phyloP scores from a whole-genome alignment of 2,113 vertebrate species.

The Etia nguti region DNA sequence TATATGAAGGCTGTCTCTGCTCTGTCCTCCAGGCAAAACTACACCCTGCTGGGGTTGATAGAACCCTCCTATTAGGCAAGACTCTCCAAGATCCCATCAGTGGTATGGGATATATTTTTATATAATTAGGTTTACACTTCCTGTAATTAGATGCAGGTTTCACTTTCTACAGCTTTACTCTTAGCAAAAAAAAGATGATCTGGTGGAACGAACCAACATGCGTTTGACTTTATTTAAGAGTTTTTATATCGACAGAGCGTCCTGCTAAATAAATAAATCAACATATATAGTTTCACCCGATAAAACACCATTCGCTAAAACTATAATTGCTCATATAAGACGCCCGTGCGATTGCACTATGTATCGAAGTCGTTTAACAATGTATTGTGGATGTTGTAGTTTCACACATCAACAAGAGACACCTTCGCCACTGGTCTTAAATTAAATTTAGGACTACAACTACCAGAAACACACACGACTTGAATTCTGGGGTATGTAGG shows the following conservation, averaged over 20 bases:
- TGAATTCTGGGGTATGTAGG: slow-evolving; percentile 6
- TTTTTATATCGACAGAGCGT: background rate
- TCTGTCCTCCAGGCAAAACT: background rate
- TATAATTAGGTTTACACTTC: background rate
- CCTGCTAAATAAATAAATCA: background rate
- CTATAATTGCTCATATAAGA: background rate
- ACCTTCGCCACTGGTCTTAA: accelerated
- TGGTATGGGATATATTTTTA: background rate
- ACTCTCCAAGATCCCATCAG: background rate
- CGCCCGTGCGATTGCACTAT: background rate
- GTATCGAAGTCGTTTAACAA: background rate
- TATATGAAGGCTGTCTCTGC: background rate
- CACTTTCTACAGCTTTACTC: background rate
- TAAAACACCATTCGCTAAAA: background rate
- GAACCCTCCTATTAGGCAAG: background rate
- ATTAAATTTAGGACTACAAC: slow-evolving; percentile 24
- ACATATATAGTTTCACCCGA: background rate
- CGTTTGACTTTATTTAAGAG: background rate
- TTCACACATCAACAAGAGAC: background rate
- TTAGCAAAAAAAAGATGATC: background rate
- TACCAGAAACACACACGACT: background rate
- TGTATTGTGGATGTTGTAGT: slow-evolving; percentile 47
- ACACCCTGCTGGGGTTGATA: background rate
- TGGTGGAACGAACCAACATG: background rate
- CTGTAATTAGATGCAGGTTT: background rate